phyloP scores from a whole-genome alignment of 2,113 vertebrate genomes.

The Bufo gargarizans region DNA sequence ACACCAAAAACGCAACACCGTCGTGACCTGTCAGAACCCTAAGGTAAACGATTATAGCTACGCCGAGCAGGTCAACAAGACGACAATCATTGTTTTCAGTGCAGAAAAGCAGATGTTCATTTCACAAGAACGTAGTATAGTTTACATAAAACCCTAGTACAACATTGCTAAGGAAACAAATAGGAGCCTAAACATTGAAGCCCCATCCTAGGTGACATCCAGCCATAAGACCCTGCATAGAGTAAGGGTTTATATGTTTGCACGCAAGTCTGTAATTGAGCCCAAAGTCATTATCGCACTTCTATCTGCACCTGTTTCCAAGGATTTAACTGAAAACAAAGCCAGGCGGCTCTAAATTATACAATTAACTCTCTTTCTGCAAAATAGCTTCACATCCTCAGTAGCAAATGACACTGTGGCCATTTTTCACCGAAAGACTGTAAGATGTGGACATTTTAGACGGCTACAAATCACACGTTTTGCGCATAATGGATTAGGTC shows the following conservation, averaged over 20 bases:
- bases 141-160: neutral
- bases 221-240: neutral
- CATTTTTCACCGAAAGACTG: constrained; percentile 16
- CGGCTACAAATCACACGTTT: constrained; percentile 23
- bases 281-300: neutral
- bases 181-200: neutral
- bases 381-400: constrained; percentile 16
- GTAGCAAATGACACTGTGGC: constrained; percentile 24
- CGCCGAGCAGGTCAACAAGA: neutral
- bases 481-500: constrained; percentile 40
- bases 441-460: neutral
- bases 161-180: neutral
- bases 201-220: neutral
- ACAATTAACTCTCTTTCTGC: neutral
- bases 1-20: too few relatives aligned
- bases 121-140: neutral
- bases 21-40: too few relatives aligned
- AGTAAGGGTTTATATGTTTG: neutral
- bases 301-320: neutral
- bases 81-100: neutral
- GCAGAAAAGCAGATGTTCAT: neutral
- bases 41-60: neutral
- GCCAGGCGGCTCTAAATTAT: neutral
- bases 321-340: constrained; percentile 17
- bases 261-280: neutral